Evolutionary conservation across 2,888 invertebrate genomes (phyloP), one percentile per base, ranked within the genome.

Genomic region (Metopia argyrocephala): DNA sequence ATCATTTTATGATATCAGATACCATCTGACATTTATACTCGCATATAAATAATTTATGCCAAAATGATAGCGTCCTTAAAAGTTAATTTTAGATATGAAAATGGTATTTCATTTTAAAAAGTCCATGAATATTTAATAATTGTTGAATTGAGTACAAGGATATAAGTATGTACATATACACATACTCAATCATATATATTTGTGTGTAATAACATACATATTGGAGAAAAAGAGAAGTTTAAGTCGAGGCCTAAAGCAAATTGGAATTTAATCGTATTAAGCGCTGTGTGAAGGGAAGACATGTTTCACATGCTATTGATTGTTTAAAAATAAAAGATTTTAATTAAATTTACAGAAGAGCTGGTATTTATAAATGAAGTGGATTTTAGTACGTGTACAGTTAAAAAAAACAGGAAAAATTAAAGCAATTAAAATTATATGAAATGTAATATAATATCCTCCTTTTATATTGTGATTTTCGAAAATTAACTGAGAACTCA

Each of bases 41-140:
- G 15, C 15, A 9, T 5, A 71, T 78, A 78, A 78, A 66, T 65
- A 70, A 78, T 78, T 70, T 65, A 78, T 64, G 52, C 31, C 5
- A 9, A 71, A 56, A 57, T 69, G 48, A 69, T 74, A 25, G 45
- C 45, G 56, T 57, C 23, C 54, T 80, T 68, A 71, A 80, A 80
- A 76, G 68, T 76, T 80, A 73, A 80, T 80, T 80, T 73, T 73
- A 80, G 76, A 76, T 80, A 73, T 68, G 59, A 68, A 68, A 68
- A 31, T 48, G 18, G 25, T 54, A 21, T 6, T 18, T 48, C 65
- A 50, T 38, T 56, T 18, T 5, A 5, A 23, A n/a, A n/a, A n/a
- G 57, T 25, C 62, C 66, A 76, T 73, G 56, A 66, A 66, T 76
- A 66, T 71, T 79, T 76, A 66, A 76, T 70, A 50, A 5, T 1